Percentiles rank a stretch among this genome's conserved stretches.
Conservation (phyloP, 2,113 vertebrate species). For the Pontoporia blainvillei region DNA sequence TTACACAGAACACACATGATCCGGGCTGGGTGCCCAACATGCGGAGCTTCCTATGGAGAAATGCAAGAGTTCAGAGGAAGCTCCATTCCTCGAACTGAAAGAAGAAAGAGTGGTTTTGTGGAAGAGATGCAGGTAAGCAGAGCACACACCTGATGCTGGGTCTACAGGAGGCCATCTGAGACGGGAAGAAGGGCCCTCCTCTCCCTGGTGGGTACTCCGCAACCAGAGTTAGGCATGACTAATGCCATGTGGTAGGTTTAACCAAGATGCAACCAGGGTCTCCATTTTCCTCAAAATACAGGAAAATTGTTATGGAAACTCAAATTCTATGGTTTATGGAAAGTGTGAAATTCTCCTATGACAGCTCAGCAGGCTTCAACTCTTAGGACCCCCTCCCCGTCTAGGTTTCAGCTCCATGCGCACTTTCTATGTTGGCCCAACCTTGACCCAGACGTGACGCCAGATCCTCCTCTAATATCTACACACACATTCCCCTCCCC, state of each 20-base stretch:
- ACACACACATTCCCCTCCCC: not conserved
- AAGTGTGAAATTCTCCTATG: no score
- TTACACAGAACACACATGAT: no score
- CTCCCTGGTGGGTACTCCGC: accelerated
- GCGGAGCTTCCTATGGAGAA: not conserved
- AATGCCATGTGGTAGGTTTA: accelerated
- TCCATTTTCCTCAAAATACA: no score
- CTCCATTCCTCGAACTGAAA: accelerated
- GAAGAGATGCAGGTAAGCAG: accelerated
- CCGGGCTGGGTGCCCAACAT: no score
- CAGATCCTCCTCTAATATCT: not conserved
- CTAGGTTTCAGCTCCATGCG: accelerated
- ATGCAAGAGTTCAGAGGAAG: not conserved
- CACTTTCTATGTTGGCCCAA: not conserved
- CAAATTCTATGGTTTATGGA: no score
- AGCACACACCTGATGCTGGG: accelerated
- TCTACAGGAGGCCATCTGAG: accelerated
- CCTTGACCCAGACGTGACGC: not conserved
- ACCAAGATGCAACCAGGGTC: not conserved
- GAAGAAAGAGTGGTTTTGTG: not conserved
- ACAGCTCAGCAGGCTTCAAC: accelerated
- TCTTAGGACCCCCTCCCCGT: no score
- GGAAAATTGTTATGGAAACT: accelerated
- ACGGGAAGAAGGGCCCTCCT: not conserved
- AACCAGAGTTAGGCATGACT: accelerated